A percentile compares a stretch with the other conserved stretches of the same genome.
phyloP scores from a whole-genome alignment of 64 coral and sea anemone species.

The Orbicella faveolata region DNA sequence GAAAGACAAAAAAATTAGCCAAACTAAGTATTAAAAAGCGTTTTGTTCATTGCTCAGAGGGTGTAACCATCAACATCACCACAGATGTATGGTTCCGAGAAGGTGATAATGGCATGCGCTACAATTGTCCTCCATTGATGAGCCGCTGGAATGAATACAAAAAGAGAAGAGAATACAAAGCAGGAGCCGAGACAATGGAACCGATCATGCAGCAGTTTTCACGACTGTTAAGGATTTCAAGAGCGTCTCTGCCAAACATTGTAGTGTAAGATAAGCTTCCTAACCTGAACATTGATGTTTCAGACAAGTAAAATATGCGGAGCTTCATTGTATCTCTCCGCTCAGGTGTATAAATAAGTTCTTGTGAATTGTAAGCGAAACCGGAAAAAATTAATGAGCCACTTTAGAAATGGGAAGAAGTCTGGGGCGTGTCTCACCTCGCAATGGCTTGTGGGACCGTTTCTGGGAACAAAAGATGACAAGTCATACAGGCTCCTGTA shows the following conservation, averaged over 20 bases:
- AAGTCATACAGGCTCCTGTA: too few relatives aligned
- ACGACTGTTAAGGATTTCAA: conserved; percentile 43
- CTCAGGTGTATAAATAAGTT: too few relatives aligned
- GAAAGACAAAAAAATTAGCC: background rate
- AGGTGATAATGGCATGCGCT: conserved; percentile 31
- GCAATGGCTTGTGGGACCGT: too few relatives aligned
- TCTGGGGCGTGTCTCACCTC: too few relatives aligned
- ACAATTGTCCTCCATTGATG: conserved; percentile 26
- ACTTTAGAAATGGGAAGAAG: too few relatives aligned
- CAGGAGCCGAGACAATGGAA: conserved; percentile 43
- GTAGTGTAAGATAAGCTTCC: conserved; percentile 54
- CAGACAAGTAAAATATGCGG: too few relatives aligned
- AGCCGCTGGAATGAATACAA: conserved; percentile 29
- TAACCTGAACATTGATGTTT: background rate
- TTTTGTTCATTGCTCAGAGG: background rate
- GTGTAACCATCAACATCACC: conserved; percentile 40
- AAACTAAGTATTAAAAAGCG: background rate
- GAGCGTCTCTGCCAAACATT: conserved; percentile 43
- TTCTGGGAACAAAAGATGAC: too few relatives aligned
- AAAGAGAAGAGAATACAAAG: conserved; percentile 31
- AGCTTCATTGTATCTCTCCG: too few relatives aligned
- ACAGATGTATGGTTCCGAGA: conserved; percentile 64
- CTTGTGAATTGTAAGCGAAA: too few relatives aligned
- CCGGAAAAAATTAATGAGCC: too few relatives aligned
- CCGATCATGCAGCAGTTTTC: conserved; percentile 60